These are phyloP conservation scores for Aplidium turbinatum DNA, from an alignment of 23 tunicate species.

Conservation along the genomic window DNA sequence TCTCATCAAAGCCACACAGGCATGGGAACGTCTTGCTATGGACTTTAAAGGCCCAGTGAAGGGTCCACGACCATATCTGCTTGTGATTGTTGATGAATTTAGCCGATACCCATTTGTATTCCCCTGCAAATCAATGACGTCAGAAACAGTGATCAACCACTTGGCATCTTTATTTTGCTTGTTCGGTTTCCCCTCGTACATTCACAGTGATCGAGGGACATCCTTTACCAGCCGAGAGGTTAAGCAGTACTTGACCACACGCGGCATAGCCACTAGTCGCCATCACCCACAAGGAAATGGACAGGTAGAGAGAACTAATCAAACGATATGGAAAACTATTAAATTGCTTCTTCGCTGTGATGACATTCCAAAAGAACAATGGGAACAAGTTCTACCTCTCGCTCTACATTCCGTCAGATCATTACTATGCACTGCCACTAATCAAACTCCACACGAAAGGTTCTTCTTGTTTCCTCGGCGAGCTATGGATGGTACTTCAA, in stretches of 20 bases:
- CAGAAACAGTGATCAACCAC: neutral
- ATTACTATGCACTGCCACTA: too few species aligned
- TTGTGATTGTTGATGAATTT: neutral
- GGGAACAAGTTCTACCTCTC: too few species aligned
- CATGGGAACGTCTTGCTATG: constrained; percentile 8
- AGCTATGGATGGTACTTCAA: too few species aligned
- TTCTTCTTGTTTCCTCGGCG: too few species aligned
- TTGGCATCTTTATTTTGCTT: neutral
- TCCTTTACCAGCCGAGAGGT: constrained; percentile 29
- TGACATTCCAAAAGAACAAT: too few species aligned
- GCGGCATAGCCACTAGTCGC: constrained; percentile 36
- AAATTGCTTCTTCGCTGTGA: too few species aligned
- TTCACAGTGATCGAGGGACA: constrained; percentile 29
- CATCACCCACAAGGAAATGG: too few species aligned
- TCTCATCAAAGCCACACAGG: neutral
- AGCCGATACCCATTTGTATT: constrained; percentile 24
- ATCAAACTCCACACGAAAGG: too few species aligned
- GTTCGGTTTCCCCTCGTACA: constrained; percentile 1
- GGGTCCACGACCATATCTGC: neutral
- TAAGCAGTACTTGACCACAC: constrained; percentile 3
- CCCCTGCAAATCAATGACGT: constrained; percentile 7
- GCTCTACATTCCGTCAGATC: too few species aligned
- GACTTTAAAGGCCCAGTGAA: constrained; percentile 12
- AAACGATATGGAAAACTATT: too few species aligned
- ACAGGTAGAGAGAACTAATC: too few species aligned